Base-by-base conservation (phyloP, 2,797 vertebrate species). In the Acropternis orthonyx region DNA sequence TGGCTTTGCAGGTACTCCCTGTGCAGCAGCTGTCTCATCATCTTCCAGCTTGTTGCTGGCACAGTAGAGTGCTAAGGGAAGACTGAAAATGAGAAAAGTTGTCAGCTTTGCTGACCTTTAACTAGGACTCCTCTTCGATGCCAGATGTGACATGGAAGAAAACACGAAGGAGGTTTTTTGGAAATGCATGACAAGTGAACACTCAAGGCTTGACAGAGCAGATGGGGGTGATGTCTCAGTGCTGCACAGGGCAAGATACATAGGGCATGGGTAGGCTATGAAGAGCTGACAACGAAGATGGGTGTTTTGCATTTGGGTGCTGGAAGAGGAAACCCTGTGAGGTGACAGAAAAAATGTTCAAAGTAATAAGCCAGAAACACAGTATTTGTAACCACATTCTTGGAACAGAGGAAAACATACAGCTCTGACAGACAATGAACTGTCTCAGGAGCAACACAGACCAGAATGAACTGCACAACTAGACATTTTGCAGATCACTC, bases 361-460 rank as follows among this genome's bases (percentile, higher is more conserved):
- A 91, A 93, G 81, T 62, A 93, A 41, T 77, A 93, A 85, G 73
- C 28, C 77, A 94, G 54, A 91, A 89, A 78, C 54, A 68, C 11
- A 72, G 7, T 65, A 67, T 88, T 94, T 88, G 75, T 75, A 92
- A 94, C 68, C 73, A 51, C 54, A 55, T 75, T 89, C 68, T 78
- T 85, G 58, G 76, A 89, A 79, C 51, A 68, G 26, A 17, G 4
- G 34, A 72, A 93, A 76, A 41, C 82, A 82, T 2, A 17, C 68
- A 94, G 30, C 68, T 92, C 74, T 89, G 72, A 85, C 37, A 90
- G 73, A 90, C 89, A 92, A 83, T 58, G 82, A 95, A 81, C 43
- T 62, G 72, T 75, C 92, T 87, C 7, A 10, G 77, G 86, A 95
- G 67, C 49, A 65, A 61, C 71, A 77, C 59, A 82, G 84, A 68